Base-by-base conservation (phyloP, 2,797 vertebrate genomes). In the Lutra lutra region DNA sequence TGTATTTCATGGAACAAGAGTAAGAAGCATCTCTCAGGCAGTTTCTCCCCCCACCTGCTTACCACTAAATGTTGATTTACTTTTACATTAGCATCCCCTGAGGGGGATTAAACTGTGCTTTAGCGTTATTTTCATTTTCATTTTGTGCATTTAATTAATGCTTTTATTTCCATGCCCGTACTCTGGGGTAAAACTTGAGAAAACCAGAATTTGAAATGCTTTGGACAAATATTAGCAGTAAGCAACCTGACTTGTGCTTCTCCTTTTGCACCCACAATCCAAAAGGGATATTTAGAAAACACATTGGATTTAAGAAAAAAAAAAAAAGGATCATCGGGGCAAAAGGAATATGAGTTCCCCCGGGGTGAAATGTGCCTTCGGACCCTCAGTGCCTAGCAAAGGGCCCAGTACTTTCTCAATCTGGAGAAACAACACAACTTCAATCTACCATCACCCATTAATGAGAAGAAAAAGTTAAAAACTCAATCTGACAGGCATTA, bases 111-210 rank as follows among this genome's bases (percentile, higher is more conserved):
- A 88, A 77, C 66, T 70, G 23, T 83, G 32, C 29, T 64, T 88
- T 82, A 46, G 12, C 60, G 58, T 70, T 90, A 84, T 85, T 89
- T 95, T 70, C 43, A 38, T 89, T 94, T 96, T 78, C 38, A 89
- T 79, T 95, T 87, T 82, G 78, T 82, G 66, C 86, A 83, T 48
- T 92, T 97, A 92, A 97, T 86, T 80, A 87, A 77, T 82, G 77
- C 68, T 96, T 96, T 95, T 94, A 87, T 97, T 90, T 90, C 94
- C 88, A 2, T 84, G 56, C 20, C 89, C 75, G 87, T 73, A 66
- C 79, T 78, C 93, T 62, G 38, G 88, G 38, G 80, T 91, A 90
- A 95, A 92, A 91, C 7, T 51, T 60, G 29, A 88, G 86, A 96
- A 96, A 96, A 92, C 11, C 32, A n/a, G 86, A 91, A 95, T 78